Evolutionary conservation across 2,113 vertebrate genomes (phyloP).

Genomic region (Atherinomorus stipes): DNA sequence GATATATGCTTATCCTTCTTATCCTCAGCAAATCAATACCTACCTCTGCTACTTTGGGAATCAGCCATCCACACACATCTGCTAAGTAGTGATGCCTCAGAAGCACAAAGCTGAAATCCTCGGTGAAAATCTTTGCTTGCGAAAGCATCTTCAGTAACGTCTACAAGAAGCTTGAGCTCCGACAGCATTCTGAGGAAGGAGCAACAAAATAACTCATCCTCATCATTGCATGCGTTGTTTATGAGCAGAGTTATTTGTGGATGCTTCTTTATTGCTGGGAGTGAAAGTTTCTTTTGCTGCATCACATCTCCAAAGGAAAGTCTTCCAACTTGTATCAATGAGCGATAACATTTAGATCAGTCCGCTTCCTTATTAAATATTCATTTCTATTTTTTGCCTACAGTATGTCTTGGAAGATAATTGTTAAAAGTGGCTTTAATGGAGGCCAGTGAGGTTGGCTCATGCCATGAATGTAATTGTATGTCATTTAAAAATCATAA

Average conservation of each 20-base stretch:
- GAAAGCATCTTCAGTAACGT: constrained; percentile 51
- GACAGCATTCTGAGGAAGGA: constrained; percentile 2
- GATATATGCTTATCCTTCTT: constrained; percentile 69
- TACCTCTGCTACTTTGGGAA: constrained; percentile 72
- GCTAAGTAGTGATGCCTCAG: constrained; percentile 60
- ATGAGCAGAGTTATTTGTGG: constrained; percentile 7
- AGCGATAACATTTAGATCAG: constrained; percentile 44
- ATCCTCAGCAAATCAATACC: constrained; percentile 76
- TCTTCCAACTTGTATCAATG: constrained; percentile 9
- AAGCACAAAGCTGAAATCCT: constrained; percentile 66
- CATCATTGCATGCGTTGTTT: constrained; percentile 1
- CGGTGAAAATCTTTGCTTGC: constrained; percentile 63
- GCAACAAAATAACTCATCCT: constrained; percentile 18
- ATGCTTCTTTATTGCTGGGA: background rate
- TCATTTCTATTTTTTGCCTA: constrained; percentile 37
- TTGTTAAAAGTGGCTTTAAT: constrained; percentile 68
- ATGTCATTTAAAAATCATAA: constrained; percentile 71
- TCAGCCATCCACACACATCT: constrained; percentile 67
- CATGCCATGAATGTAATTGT: constrained; percentile 71
- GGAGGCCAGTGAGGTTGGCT: constrained; percentile 58
- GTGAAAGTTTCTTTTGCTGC: background rate
- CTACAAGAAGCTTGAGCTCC: constrained; percentile 24
- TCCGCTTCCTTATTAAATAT: constrained; percentile 28
- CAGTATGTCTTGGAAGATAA: constrained; percentile 46
- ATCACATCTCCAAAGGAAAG: background rate